Evolutionary conservation across 2,113 vertebrate genomes (phyloP).

Genomic region (Stigmatopora nigra): DNA sequence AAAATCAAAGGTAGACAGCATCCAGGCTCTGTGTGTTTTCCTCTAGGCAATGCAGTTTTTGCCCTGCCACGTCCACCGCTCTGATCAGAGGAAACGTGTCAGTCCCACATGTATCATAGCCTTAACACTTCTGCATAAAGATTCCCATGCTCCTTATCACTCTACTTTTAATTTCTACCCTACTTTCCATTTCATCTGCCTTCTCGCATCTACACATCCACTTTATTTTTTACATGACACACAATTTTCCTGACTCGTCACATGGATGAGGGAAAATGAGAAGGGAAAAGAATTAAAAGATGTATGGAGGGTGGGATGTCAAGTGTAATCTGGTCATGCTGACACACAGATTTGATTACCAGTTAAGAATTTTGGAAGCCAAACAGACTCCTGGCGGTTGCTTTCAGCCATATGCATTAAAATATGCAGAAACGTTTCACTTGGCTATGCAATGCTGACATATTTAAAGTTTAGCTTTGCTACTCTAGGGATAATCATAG

Average conservation of each 20-base stretch:
- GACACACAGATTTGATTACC: constrained; percentile 37
- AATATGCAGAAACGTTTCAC: constrained; percentile 17
- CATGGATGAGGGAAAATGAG: constrained; percentile 18
- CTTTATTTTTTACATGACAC: constrained; percentile 54
- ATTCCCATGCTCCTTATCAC: constrained; percentile 23
- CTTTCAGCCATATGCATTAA: constrained; percentile 23
- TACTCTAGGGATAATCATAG: not conserved
- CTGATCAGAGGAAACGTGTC: constrained; percentile 52
- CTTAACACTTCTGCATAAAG: constrained; percentile 13
- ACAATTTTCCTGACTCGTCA: constrained; percentile 41
- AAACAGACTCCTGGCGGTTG: constrained; percentile 48
- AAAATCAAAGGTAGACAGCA: constrained; percentile 31
- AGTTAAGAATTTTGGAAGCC: constrained; percentile 29
- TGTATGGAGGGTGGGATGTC: constrained; percentile 12
- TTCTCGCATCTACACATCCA: constrained; percentile 30
- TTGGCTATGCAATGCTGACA: not conserved
- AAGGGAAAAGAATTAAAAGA: constrained; percentile 11
- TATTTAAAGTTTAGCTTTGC: constrained; percentile 1
- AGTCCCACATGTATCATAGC: constrained; percentile 31
- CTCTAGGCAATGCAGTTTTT: constrained; percentile 18
- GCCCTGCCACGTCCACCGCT: constrained; percentile 30
- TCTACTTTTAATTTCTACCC: constrained; percentile 34
- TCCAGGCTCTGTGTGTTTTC: constrained; percentile 18
- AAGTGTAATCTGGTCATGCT: constrained; percentile 39
- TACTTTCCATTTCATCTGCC: constrained; percentile 41